phyloP scores from a whole-genome alignment of 2,888 invertebrate species.

The Synanthedon tipuliformis region DNA sequence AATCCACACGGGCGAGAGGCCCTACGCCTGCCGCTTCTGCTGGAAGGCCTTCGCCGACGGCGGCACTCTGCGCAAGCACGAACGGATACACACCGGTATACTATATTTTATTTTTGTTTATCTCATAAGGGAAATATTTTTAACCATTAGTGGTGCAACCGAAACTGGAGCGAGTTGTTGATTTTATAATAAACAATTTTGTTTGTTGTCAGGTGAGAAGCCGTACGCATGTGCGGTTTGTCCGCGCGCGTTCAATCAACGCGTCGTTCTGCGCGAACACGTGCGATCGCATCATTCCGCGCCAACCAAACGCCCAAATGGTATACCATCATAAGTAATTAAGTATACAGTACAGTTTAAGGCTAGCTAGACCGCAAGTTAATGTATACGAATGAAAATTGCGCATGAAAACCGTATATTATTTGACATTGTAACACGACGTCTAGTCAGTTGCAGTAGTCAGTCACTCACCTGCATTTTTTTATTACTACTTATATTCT shows the following conservation, averaged over 20 bases:
- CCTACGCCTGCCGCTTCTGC: constrained; percentile 86
- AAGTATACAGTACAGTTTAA: too few relatives aligned
- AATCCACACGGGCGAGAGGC: constrained; percentile 87
- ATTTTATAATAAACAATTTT: constrained; percentile 1
- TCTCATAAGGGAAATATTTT: too few relatives aligned
- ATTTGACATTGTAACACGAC: not conserved
- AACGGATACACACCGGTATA: constrained; percentile 82
- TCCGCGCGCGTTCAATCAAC: constrained; percentile 87
- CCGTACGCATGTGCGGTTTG: constrained; percentile 90
- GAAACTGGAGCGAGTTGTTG: not conserved
- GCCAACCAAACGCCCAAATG: constrained; percentile 75
- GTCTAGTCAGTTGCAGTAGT: too few relatives aligned
- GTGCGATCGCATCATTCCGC: constrained; percentile 89
- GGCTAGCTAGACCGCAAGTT: too few relatives aligned
- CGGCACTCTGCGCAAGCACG: constrained; percentile 86
- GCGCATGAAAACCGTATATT: not conserved
- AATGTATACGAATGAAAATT: too few relatives aligned
- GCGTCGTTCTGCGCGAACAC: constrained; percentile 86
- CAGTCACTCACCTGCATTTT: too few relatives aligned
- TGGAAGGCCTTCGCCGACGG: constrained; percentile 93
- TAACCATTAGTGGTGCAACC: too few relatives aligned
- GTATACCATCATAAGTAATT: too few relatives aligned
- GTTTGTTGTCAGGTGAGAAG: constrained; percentile 72
- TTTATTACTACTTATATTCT: too few relatives aligned
- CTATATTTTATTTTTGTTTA: too few relatives aligned